phyloP scores from a whole-genome alignment of 2,888 invertebrate genomes.

The Metopia argyrocephala region DNA sequence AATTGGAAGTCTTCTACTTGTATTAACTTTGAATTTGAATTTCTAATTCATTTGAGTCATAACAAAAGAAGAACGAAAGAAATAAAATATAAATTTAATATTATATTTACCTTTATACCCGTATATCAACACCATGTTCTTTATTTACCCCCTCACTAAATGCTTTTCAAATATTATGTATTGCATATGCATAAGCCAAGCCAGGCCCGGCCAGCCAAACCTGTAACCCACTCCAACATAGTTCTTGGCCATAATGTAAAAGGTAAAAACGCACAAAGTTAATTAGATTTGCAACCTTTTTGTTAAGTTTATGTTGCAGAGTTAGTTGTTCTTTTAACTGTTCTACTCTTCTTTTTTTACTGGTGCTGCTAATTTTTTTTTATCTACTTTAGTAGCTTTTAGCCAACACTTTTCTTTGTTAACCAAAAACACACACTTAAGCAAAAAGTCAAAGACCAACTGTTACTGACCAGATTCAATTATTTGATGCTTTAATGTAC shows the following conservation, averaged over 20 bases:
- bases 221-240: background rate
- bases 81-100: too few species aligned
- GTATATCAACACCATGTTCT: too few species aligned
- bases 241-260: conserved; percentile 28
- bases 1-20: too few species aligned
- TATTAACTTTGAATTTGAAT: too few species aligned
- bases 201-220: too few species aligned
- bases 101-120: too few species aligned
- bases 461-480: conserved; percentile 35
- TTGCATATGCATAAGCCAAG: too few species aligned
- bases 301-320: conserved; percentile 21
- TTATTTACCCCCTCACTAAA: too few species aligned
- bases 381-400: conserved; percentile 16
- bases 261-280: conserved; percentile 42
- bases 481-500: background rate
- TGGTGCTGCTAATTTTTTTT: background rate
- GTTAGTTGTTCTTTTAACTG: background rate
- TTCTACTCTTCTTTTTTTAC: background rate
- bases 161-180: too few species aligned
- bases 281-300: conserved; percentile 49
- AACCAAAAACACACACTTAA: background rate
- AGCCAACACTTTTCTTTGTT: conserved; percentile 2
- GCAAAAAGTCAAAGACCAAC: conserved; percentile 12
- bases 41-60: too few species aligned
- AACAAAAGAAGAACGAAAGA: too few species aligned